Evolutionary conservation across 2,888 invertebrate genomes (phyloP).

Genomic region (Platyscelio sp.): DNA sequence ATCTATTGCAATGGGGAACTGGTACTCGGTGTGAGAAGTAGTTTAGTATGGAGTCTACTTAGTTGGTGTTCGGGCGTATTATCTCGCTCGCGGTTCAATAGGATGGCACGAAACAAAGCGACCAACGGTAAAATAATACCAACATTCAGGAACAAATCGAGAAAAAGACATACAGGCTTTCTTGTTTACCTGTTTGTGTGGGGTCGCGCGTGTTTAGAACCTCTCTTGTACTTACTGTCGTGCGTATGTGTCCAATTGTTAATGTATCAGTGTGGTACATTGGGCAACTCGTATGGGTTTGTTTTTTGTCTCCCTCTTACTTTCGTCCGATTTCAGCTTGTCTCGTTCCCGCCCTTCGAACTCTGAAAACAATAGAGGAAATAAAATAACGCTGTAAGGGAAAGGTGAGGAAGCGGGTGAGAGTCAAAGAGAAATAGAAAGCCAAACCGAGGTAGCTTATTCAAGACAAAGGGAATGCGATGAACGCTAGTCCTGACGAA

Average conservation of each 20-base stretch:
- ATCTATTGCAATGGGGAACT: no score
- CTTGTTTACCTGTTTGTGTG: constrained; percentile 71
- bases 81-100: constrained; percentile 82
- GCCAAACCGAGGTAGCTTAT: constrained; percentile 73
- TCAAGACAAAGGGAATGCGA: constrained; percentile 73
- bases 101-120: constrained; percentile 83
- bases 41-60: constrained; percentile 64
- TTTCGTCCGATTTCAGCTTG: not conserved
- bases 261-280: constrained; percentile 74
- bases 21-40: constrained; percentile 52
- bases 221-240: constrained; percentile 61
- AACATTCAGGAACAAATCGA: constrained; percentile 81
- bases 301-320: constrained; percentile 35
- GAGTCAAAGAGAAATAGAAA: constrained; percentile 68
- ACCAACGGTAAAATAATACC: constrained; percentile 82
- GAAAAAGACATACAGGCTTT: constrained; percentile 80
- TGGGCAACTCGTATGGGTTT: constrained; percentile 63
- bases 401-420: constrained; percentile 65
- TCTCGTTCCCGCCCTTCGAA: constrained; percentile 70
- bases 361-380: constrained; percentile 83
- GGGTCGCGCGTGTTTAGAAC: constrained; percentile 45
- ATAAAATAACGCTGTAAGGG: constrained; percentile 82
- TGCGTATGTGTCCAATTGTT: constrained; percentile 71
- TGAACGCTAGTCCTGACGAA: constrained; percentile 43
- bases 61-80: constrained; percentile 77